These are phyloP conservation scores for Xenopus petersii DNA, from an alignment of 2,797 vertebrate genomes.

Conservation along the genomic window DNA sequence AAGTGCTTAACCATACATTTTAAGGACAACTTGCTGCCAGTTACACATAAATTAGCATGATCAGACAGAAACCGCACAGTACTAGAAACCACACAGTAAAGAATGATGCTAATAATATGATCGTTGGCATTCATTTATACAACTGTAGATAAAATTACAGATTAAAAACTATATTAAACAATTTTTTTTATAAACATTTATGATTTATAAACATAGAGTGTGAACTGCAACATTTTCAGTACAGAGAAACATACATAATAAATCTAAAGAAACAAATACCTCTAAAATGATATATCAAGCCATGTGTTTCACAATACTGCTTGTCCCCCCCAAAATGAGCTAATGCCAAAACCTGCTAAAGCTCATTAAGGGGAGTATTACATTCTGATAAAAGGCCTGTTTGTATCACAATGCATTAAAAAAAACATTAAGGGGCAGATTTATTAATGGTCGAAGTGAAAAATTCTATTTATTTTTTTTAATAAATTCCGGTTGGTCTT, in stretches of 20 bases:
- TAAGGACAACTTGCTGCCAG: too few species aligned
- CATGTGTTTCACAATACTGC: constrained; percentile 1
- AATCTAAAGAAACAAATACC: background rate
- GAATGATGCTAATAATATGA: too few species aligned
- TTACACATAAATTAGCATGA: too few species aligned
- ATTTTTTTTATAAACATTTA: too few species aligned
- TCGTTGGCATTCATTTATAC: too few species aligned
- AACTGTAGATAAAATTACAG: background rate
- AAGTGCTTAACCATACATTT: too few species aligned
- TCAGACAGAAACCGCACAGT: too few species aligned
- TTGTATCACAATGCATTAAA: background rate
- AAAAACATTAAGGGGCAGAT: too few species aligned
- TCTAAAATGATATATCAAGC: background rate
- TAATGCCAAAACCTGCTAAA: constrained; percentile 46
- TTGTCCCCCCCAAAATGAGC: constrained; percentile 31
- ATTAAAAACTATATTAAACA: background rate
- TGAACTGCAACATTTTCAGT: constrained; percentile 4
- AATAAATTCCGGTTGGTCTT: too few species aligned
- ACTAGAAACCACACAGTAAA: too few species aligned
- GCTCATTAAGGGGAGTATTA: constrained; percentile 56
- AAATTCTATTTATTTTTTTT: too few species aligned
- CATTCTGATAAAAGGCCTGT: constrained; percentile 59
- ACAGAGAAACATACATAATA: background rate
- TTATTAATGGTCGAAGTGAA: too few species aligned
- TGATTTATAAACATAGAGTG: background rate